phyloP scores from a whole-genome alignment of 2,113 vertebrate species.

The Bothrops jararaca region DNA sequence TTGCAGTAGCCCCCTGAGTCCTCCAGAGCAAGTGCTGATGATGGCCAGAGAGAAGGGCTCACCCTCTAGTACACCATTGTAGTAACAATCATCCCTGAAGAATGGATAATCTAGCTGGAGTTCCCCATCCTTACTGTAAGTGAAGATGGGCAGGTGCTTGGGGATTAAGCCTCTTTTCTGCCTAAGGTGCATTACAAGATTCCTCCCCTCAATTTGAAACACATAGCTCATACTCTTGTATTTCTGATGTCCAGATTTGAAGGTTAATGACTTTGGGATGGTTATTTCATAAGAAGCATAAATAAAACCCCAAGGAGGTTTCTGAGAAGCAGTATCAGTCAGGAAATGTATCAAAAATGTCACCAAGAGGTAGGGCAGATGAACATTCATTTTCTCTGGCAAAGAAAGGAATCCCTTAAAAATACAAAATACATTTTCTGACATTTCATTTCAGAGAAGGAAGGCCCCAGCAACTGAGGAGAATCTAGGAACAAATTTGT shows the following conservation, averaged over 20 bases:
- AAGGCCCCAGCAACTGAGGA: neutral
- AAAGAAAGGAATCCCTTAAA: neutral
- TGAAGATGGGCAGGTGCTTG: slow-evolving; percentile 44
- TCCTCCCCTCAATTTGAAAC: slow-evolving; percentile 37
- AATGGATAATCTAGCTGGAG: slow-evolving; percentile 45
- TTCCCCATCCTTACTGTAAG: slow-evolving; percentile 38
- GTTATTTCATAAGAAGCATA: slow-evolving; percentile 33
- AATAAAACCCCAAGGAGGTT: neutral
- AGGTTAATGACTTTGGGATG: slow-evolving; percentile 34
- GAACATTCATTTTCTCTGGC: neutral
- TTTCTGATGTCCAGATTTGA: neutral
- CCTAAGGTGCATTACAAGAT: slow-evolving; percentile 38
- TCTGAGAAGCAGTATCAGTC: neutral
- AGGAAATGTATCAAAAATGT: neutral
- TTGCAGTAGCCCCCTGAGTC: slow-evolving; percentile 48
- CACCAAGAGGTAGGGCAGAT: neutral
- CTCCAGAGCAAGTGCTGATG: slow-evolving; percentile 50
- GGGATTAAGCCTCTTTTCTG: slow-evolving; percentile 36
- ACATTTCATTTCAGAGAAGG: neutral
- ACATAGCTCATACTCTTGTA: slow-evolving; percentile 33
- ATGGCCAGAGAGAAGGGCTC: slow-evolving; percentile 34
- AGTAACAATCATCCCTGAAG: slow-evolving; percentile 49
- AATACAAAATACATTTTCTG: neutral
- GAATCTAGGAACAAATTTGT: neutral
- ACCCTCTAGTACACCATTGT: slow-evolving; percentile 36